Base-by-base conservation (phyloP, 2,888 invertebrate species). In the Cerceris ruficornis region DNA sequence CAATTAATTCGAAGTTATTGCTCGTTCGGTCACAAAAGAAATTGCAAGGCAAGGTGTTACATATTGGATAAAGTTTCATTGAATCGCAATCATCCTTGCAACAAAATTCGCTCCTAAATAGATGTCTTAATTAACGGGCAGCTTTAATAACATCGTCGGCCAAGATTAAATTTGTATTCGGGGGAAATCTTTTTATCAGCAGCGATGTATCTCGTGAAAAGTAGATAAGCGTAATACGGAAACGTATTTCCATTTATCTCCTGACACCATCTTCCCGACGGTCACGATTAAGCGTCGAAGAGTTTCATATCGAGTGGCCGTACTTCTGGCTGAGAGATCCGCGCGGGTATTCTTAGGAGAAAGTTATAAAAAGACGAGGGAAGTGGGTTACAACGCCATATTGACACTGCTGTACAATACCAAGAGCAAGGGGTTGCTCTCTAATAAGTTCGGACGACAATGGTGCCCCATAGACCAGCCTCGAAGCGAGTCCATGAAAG, bases 401-500 rank as follows among this genome's bases (percentile, higher is more conserved):
- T 68, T 66, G 77, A 83, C 72, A 78, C 79, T 82, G 69, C 75
- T 28, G 66, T 77, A 75, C 73, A 75, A 80, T 78, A 80, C 73
- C 72, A 83, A 80, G 82, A 70, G 61, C 70, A 69, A 54, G 65
- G 69, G 28, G 15, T 43, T 39, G 54, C 72, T 50, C 66, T 74
- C 79, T 83, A 83, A 83, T 83, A 81, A 86, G 80, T 73, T 82
- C 72, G 68, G 68, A 78, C 75, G 81, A 83, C 79, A 69, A 77
- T 71, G 72, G 50, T 64, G 54, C 60, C 17, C 58, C 13, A 13
- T 17, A 15, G 28, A 7, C 57, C 28, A 7, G 6, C 42, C n/a
- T 54, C 42, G 13, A 39, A 52, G 14, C 15, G 13, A 28, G 42
- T 8, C 42, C 54, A 9, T 14, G 42, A 7, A n/a, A 42, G 42